These are phyloP conservation scores for Pelobates cultripes DNA, from an alignment of 2,797 vertebrate species.

Conservation along the genomic window DNA sequence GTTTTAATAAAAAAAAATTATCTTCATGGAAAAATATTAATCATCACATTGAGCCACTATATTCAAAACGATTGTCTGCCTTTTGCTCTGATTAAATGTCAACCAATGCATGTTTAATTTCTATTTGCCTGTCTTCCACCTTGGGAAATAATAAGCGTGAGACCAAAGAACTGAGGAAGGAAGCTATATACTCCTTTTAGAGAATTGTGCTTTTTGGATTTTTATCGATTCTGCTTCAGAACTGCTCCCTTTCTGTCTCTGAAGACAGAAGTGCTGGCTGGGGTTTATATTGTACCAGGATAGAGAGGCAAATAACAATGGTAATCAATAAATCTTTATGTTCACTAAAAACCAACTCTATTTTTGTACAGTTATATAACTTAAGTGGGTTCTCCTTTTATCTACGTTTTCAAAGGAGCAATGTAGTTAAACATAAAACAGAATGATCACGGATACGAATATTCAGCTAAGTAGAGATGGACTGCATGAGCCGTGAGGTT, in stretches of 20 bases:
- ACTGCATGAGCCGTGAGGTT: constrained; percentile 26
- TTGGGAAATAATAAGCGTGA: background rate
- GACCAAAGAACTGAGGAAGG: background rate
- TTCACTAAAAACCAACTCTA: constrained; percentile 43
- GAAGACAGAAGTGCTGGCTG: constrained; percentile 22
- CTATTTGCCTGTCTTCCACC: constrained; percentile 22
- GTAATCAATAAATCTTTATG: constrained; percentile 51
- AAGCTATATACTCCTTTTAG: background rate
- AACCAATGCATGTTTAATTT: background rate
- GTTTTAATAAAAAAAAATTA: background rate
- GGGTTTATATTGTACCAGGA: constrained; percentile 38
- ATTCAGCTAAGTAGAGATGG: constrained; percentile 31
- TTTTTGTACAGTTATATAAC: constrained; percentile 39
- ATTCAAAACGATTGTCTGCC: background rate
- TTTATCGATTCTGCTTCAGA: constrained; percentile 6
- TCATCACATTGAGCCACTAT: background rate
- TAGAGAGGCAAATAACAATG: constrained; percentile 47
- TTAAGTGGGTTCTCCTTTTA: constrained; percentile 43
- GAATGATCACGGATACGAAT: constrained; percentile 28
- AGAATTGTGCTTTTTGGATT: constrained; percentile 27
- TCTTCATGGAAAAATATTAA: background rate
- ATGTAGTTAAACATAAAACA: constrained; percentile 42
- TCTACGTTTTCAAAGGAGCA: constrained; percentile 50
- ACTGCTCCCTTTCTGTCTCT: constrained; percentile 45
- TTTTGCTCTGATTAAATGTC: background rate